Percentiles rank a stretch among this genome's conserved stretches.
Evolutionary conservation across 2,113 vertebrate genomes (phyloP).

Genomic region (Madoqua kirkii): DNA sequence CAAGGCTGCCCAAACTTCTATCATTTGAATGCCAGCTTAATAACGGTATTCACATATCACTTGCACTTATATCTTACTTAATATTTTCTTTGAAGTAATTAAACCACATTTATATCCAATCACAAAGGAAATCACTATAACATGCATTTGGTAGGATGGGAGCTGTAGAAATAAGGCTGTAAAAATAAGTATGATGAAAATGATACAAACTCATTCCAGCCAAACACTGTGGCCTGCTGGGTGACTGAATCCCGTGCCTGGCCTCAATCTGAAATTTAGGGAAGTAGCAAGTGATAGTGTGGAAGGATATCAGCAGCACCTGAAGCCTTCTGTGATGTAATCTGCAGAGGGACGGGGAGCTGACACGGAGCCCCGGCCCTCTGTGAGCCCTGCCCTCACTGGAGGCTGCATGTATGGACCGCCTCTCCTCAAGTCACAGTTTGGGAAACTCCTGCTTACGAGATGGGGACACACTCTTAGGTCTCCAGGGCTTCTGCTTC

Average conservation of each 20-base stretch:
- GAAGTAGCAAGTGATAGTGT: neutral
- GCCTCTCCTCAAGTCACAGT: neutral
- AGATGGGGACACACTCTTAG: neutral
- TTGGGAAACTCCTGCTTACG: neutral
- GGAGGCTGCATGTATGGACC: neutral
- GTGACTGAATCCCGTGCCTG: neutral
- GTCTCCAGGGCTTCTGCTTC: neutral
- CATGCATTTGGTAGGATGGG: neutral
- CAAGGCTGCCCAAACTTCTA: neutral
- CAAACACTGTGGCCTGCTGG: neutral
- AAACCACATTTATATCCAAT: neutral
- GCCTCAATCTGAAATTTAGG: neutral
- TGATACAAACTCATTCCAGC: neutral
- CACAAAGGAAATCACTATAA: neutral
- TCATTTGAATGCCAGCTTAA: neutral
- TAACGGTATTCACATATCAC: neutral
- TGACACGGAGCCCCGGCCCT: neutral
- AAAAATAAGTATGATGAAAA: neutral
- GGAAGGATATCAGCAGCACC: neutral
- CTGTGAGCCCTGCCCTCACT: accelerated
- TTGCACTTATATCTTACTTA: neutral
- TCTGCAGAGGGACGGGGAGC: neutral
- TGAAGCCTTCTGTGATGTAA: neutral
- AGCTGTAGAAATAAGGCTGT: neutral
- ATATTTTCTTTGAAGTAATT: neutral